Evolutionary conservation across 2,888 invertebrate genomes (phyloP).

Genomic region (Drosophila hawaiiensis): DNA sequence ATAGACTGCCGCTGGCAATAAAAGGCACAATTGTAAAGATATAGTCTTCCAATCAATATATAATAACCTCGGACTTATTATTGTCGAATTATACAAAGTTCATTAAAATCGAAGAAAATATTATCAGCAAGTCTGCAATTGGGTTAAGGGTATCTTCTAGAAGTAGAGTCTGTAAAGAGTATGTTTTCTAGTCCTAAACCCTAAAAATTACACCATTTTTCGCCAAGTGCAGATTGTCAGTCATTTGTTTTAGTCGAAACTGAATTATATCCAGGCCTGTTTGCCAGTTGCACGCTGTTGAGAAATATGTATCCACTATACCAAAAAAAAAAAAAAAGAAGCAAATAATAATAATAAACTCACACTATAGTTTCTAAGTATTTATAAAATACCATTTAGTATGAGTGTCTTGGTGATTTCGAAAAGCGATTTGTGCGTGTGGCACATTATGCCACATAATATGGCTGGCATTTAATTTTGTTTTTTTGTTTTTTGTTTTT

Average conservation of each 20-base stretch:
- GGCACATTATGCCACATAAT: conserved; percentile 50
- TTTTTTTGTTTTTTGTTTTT: conserved; percentile 30
- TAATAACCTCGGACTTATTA: not conserved
- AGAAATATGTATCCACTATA: conserved; percentile 5
- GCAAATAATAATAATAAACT: not conserved
- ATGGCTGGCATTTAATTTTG: conserved; percentile 54
- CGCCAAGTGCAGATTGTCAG: not conserved
- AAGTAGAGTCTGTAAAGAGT: not conserved
- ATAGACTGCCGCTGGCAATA: not conserved
- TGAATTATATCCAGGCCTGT: conserved; percentile 21
- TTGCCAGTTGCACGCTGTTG: not conserved
- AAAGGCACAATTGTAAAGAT: not conserved
- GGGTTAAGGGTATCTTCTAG: not conserved
- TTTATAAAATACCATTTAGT: conserved; percentile 43
- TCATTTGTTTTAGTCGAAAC: conserved; percentile 21
- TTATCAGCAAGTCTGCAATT: not conserved
- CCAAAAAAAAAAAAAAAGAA: not conserved
- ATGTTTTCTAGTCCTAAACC: not conserved
- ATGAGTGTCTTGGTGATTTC: conserved; percentile 33
- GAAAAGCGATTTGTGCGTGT: conserved; percentile 55
- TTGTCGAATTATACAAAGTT: not conserved
- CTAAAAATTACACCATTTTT: not conserved
- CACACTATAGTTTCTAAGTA: conserved; percentile 6
- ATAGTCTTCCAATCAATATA: not conserved
- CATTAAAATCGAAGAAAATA: not conserved